Evolutionary conservation across 2,888 invertebrate species (phyloP), one percentile per base, ranked within the genome.

Genomic region (Agonopterix heracliana): DNA sequence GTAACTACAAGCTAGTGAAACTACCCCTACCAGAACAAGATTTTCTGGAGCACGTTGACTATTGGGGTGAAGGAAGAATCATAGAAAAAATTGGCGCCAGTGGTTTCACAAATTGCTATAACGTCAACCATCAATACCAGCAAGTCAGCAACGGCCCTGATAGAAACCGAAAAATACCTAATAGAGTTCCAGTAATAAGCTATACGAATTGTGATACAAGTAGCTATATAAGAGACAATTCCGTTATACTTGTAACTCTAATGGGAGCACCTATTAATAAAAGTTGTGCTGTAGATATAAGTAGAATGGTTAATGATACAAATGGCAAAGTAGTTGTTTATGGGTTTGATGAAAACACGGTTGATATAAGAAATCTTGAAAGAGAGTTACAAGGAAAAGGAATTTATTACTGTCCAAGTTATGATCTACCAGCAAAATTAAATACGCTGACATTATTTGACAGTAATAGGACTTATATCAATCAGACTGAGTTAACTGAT

Each of bases 61-160:
- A 77, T 41, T 77, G 76, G 76, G 75, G 77, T 2, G 74, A 76
- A 48, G 77, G 76, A 0, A 63, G 57, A 46, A 64, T 74, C 1
- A 48, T 48, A 0, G 35, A 56, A 0, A n/a, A 49, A 3, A 44
- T 26, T 0, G 68, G 63, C 0, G 44, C 34, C 12, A 71, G 65
- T 14, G 76, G 76, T 0, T 75, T 70, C 49, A 2, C 57, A 0
- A 56, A 71, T 44, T 68, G 72, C 36, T 77, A 71, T 47, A 74
- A 74, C 17, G 67, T 77, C 3, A 77, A 77, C 50, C 68, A 72
- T 45, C 55, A 61, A 2, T 62, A 60, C 38, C 72, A 71, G 47
- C 61, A 68, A 1, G 74, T 76, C 7, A 72, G 71, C 52, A 69
- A 69, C 35, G 77, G 76, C 0, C 50, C 60, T 0, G 74, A 77